Percentiles rank a stretch among this genome's conserved stretches.
phyloP scores from a whole-genome alignment of 2,888 invertebrate genomes.

The Gastrophysa polygoni region DNA sequence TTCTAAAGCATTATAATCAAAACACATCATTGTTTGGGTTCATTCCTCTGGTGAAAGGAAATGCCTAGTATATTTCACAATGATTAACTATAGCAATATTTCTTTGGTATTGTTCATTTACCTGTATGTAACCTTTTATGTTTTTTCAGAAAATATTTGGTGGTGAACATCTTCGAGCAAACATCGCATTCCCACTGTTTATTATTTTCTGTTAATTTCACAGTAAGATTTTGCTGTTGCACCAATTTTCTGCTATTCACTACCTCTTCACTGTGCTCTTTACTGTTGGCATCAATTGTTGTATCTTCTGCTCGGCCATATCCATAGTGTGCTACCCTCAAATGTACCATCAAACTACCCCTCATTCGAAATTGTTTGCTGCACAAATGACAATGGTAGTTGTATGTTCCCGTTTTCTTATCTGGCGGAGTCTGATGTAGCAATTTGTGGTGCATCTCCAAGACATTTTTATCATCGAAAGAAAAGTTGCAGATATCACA shows the following conservation, averaged over 20 bases:
- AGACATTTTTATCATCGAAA: constrained; percentile 72
- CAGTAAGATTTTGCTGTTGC: neutral
- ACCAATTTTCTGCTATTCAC: constrained; percentile 1
- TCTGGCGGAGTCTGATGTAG: constrained; percentile 63
- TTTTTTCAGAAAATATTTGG: constrained; percentile 88
- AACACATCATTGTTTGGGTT: too few species aligned
- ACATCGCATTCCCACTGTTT: constrained; percentile 89
- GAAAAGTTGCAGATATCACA: constrained; percentile 76
- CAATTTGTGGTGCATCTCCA: constrained; percentile 76
- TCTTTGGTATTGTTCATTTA: constrained; percentile 46
- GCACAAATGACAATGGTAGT: constrained; percentile 76
- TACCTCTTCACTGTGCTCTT: neutral
- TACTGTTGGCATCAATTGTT: neutral
- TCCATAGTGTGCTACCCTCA: constrained; percentile 75
- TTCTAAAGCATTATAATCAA: too few species aligned
- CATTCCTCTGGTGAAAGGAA: too few species aligned
- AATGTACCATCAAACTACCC: constrained; percentile 81
- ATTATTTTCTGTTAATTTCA: constrained; percentile 61
- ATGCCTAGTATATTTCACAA: too few species aligned
- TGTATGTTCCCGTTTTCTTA: constrained; percentile 52
- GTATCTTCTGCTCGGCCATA: constrained; percentile 50
- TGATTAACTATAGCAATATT: too few species aligned
- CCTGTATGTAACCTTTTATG: constrained; percentile 86
- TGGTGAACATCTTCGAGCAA: constrained; percentile 83
- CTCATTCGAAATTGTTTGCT: constrained; percentile 81